Evolutionary conservation across 2,888 invertebrate genomes (phyloP).

Genomic region (Noctua janthe): DNA sequence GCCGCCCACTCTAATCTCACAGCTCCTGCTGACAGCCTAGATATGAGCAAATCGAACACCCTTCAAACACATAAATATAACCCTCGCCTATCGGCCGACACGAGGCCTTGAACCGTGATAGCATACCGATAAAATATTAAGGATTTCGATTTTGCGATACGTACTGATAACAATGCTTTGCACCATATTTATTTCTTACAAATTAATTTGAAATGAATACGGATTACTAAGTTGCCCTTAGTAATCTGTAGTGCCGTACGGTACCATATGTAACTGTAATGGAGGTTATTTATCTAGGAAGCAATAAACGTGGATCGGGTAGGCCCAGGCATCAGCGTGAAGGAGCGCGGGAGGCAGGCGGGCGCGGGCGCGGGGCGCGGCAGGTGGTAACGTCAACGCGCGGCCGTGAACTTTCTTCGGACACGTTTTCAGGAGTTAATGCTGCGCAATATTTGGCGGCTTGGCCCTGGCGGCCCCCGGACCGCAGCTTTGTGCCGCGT

Average conservation of each 20-base stretch:
- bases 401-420: constrained; percentile 91
- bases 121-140: constrained; percentile 44
- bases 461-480: constrained; percentile 79
- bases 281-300: constrained; percentile 47
- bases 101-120: constrained; percentile 55
- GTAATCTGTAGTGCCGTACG: constrained; percentile 6
- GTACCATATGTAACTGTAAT: constrained; percentile 35
- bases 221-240: neutral
- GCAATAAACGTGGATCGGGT: constrained; percentile 38
- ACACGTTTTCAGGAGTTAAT: constrained; percentile 89
- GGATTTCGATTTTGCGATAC: constrained; percentile 26
- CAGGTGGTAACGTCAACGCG: constrained; percentile 88
- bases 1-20: constrained; percentile 65
- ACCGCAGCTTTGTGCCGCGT: constrained; percentile 67
- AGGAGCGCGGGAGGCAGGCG: constrained; percentile 74
- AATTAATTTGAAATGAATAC: constrained; percentile 13
- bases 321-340: constrained; percentile 58
- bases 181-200: constrained; percentile 40
- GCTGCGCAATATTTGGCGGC: constrained; percentile 88
- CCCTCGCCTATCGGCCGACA: constrained; percentile 47
- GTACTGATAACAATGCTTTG: constrained; percentile 39
- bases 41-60: constrained; percentile 61
- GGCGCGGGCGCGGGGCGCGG: constrained; percentile 74
- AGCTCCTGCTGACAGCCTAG: constrained; percentile 63
- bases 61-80: constrained; percentile 49